Evolutionary conservation across 2,113 vertebrate species (phyloP).

Genomic region (Phaethon lepturus): DNA sequence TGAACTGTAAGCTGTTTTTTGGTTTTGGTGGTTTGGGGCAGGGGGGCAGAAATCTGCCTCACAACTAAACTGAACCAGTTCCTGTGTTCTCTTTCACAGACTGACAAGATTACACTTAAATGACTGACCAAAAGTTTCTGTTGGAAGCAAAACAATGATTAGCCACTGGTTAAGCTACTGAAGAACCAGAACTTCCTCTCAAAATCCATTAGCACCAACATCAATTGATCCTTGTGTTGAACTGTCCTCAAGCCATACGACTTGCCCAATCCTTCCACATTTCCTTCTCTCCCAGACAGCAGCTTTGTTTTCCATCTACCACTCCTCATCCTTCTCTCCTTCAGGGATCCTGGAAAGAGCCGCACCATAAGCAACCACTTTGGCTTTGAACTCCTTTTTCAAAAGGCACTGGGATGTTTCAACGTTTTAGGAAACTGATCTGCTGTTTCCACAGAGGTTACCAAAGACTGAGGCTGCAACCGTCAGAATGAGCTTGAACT

Average conservation of each 20-base stretch:
- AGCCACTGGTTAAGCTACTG: neutral
- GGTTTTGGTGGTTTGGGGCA: no score
- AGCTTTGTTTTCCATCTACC: neutral
- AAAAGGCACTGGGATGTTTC: neutral
- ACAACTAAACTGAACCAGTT: neutral
- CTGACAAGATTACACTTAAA: neutral
- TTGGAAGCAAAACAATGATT: neutral
- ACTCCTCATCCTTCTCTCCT: neutral
- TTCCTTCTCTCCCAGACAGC: neutral
- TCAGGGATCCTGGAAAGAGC: neutral
- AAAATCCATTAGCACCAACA: neutral
- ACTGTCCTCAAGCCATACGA: neutral
- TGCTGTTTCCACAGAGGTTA: neutral
- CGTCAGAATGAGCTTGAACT: neutral
- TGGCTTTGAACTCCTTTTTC: neutral
- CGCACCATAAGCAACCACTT: neutral
- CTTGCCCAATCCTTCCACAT: neutral
- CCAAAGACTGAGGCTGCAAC: neutral
- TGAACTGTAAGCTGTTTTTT: neutral
- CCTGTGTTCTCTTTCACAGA: neutral
- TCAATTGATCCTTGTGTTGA: neutral
- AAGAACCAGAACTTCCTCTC: neutral
- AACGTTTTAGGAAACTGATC: neutral
- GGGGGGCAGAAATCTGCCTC: neutral
- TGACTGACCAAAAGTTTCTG: neutral